These are phyloP conservation scores for Grantiella picta DNA, from an alignment of 2,113 vertebrate genomes.

Conservation along the genomic window DNA sequence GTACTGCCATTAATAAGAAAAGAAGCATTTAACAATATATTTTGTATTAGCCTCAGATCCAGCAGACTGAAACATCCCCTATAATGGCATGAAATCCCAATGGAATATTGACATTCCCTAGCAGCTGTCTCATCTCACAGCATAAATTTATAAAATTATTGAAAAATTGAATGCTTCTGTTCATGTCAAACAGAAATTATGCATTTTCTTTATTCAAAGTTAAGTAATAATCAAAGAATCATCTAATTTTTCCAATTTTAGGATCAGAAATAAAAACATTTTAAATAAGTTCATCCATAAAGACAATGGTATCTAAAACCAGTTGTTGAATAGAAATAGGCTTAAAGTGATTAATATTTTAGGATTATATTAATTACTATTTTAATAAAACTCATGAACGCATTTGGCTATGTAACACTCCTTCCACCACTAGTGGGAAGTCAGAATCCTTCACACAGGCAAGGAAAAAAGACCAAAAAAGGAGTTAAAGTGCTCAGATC, in stretches of 20 bases:
- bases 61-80: background rate
- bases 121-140: background rate
- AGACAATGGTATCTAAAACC: background rate
- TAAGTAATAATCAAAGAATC: background rate
- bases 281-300: background rate
- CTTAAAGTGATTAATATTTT: background rate
- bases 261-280: background rate
- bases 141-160: background rate
- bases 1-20: background rate
- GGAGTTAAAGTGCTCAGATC: background rate
- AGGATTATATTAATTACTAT: background rate
- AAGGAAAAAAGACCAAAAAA: background rate
- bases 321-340: background rate
- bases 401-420: background rate
- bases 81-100: background rate
- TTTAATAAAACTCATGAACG: background rate
- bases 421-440: slow-evolving; percentile 32
- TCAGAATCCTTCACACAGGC: background rate
- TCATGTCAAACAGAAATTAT: background rate
- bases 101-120: background rate
- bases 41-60: background rate
- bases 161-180: background rate
- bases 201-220: background rate
- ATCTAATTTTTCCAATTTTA: background rate
- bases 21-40: background rate